Percentiles rank a stretch among this genome's conserved stretches.
These are phyloP conservation scores for Petaurus breviceps DNA, from an alignment of 2,113 vertebrate genomes.

Conservation along the genomic window DNA sequence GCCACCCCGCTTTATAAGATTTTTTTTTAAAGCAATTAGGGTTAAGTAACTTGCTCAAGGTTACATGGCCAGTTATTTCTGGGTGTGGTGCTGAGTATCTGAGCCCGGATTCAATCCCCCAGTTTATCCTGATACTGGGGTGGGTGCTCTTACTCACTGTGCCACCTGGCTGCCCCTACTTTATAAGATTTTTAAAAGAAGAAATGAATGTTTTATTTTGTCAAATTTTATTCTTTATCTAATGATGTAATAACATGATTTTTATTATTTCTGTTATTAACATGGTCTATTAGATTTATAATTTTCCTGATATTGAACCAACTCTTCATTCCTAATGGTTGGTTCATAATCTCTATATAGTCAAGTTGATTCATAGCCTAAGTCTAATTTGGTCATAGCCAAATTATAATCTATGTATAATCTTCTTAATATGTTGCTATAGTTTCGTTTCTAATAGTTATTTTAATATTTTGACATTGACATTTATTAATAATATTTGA, in stretches of 20 bases:
- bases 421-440: not conserved
- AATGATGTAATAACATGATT: not conserved
- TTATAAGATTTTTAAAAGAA: not conserved
- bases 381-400: not conserved
- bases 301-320: no score
- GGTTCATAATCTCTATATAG: not conserved
- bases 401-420: not conserved
- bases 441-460: not conserved
- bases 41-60: no score
- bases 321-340: not conserved
- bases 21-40: no score
- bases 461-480: not conserved
- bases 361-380: not conserved
- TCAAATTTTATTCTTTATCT: not conserved
- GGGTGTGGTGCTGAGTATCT: no score
- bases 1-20: not conserved
- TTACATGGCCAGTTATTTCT: no score
- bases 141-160: no score
- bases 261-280: not conserved
- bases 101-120: no score
- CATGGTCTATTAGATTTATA: not conserved
- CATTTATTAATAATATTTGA: not conserved
- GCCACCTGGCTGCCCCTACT: no score
- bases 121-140: no score
- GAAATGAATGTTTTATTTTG: not conserved